A percentile compares a stretch with the other conserved stretches of the same genome.
Evolutionary conservation across 2,113 vertebrate species (phyloP).

Genomic region (Thermophis baileyi): DNA sequence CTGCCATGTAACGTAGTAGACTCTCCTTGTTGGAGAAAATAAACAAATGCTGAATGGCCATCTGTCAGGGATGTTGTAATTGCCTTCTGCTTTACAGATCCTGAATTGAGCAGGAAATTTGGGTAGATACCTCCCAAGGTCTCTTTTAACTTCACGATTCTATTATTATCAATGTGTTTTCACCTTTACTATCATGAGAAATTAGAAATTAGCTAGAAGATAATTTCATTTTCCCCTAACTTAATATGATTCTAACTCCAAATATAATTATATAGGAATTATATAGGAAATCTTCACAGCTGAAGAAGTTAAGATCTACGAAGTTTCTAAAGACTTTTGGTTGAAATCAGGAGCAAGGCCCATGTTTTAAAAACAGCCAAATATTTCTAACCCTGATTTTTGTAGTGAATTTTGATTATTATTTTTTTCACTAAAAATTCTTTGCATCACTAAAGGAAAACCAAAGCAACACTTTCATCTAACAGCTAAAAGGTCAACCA

Average conservation of each 20-base stretch:
- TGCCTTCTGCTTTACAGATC: neutral
- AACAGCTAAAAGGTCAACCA: neutral
- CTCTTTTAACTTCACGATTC: neutral
- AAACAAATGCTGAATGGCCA: neutral
- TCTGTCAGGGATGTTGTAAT: neutral
- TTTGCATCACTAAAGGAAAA: accelerated
- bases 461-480: neutral
- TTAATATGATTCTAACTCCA: neutral
- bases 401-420: neutral
- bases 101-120: neutral
- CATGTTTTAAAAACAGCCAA: neutral
- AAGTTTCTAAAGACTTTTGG: conserved; percentile 38
- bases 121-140: neutral
- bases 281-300: conserved; percentile 34
- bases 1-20: neutral
- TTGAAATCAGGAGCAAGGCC: conserved; percentile 15
- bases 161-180: neutral
- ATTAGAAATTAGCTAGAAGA: neutral
- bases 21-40: neutral
- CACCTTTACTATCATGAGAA: neutral
- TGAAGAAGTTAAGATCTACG: conserved; percentile 51
- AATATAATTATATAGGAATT: neutral
- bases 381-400: neutral
- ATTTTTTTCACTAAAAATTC: neutral
- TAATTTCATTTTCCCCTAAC: neutral